phyloP scores from a whole-genome alignment of 2,797 vertebrate species.

The Pseudochromis fuscus region DNA sequence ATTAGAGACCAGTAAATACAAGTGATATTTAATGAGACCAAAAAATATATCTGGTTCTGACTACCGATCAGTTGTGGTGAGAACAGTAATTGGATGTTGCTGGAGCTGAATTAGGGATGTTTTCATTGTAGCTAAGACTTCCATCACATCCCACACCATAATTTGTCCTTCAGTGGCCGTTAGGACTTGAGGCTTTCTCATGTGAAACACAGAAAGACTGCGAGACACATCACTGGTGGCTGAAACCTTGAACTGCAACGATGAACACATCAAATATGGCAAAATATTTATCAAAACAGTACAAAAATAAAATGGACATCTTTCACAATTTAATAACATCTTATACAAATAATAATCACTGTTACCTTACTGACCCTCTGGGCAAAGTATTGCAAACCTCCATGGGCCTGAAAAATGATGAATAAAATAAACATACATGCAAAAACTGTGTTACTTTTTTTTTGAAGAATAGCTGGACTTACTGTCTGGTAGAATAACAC shows the following conservation, averaged over 20 bases:
- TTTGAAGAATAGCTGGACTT: constrained; percentile 66
- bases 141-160: constrained; percentile 85
- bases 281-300: not conserved
- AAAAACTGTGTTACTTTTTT: not conserved
- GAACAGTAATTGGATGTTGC: constrained; percentile 86
- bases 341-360: not conserved
- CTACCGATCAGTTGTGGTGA: constrained; percentile 85
- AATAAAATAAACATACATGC: not conserved
- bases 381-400: constrained; percentile 63
- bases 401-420: constrained; percentile 64
- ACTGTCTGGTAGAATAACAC: constrained; percentile 89
- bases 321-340: not conserved
- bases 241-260: constrained; percentile 11
- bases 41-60: constrained; percentile 4
- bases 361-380: constrained; percentile 77
- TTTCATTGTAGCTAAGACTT: constrained; percentile 2
- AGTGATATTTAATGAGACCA: not conserved
- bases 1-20: constrained; percentile 23
- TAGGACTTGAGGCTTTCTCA: constrained; percentile 79
- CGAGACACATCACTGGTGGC: constrained; percentile 77
- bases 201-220: constrained; percentile 89
- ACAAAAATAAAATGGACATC: not conserved
- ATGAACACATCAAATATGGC: not conserved
- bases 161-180: constrained; percentile 86
- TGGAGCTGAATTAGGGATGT: constrained; percentile 85